Conservation (phyloP, 2,797 vertebrate species). For the Champsocephalus esox region DNA sequence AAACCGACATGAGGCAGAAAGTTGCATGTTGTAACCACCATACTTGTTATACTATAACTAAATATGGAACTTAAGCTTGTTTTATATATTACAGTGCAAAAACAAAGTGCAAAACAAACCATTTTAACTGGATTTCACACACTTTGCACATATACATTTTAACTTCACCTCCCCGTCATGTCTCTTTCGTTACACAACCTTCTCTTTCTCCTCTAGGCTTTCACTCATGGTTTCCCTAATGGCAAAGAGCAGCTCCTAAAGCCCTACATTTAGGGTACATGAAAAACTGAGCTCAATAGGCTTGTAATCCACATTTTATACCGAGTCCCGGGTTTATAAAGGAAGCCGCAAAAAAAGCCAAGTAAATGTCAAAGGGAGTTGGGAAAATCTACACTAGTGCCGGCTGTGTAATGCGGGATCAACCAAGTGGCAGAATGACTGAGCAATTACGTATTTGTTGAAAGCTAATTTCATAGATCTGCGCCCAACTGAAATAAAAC, state of each 20-base stretch:
- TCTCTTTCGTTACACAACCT: background rate
- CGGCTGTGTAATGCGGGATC: constrained; percentile 80
- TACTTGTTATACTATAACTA: background rate
- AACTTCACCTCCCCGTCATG: background rate
- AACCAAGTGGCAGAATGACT: constrained; percentile 79
- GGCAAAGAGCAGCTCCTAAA: constrained; percentile 68
- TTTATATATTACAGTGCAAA: background rate
- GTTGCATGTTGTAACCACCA: background rate
- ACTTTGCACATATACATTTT: constrained; percentile 5
- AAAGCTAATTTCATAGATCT: constrained; percentile 75
- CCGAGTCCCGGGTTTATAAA: constrained; percentile 68
- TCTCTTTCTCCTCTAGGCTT: constrained; percentile 28
- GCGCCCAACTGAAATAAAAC: constrained; percentile 66
- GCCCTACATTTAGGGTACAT: constrained; percentile 68
- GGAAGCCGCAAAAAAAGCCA: constrained; percentile 70
- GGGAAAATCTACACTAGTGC: constrained; percentile 58
- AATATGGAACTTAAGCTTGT: background rate
- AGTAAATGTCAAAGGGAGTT: constrained; percentile 70
- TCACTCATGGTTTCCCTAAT: constrained; percentile 54
- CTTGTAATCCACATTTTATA: constrained; percentile 82
- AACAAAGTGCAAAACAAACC: background rate
- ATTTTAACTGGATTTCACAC: background rate
- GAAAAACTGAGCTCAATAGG: constrained; percentile 69
- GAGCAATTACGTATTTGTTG: constrained; percentile 84
- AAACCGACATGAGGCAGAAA: background rate